Conservation (phyloP, 2,888 invertebrate species). For the Pterostichus madidus region DNA sequence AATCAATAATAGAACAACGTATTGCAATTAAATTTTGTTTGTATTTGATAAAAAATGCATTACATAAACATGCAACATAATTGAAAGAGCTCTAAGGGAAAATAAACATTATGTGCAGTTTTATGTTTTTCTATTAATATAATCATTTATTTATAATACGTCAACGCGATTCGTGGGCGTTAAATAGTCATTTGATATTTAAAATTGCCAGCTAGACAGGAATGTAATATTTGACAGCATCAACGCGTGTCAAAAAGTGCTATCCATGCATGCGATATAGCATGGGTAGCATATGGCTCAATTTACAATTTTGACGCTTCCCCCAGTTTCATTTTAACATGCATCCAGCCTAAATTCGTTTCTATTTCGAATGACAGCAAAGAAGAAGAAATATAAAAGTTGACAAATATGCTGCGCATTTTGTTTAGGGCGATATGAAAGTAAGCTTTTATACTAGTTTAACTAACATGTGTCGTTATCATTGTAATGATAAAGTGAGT, state of each 20-base stretch:
- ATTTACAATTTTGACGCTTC: slow-evolving; percentile 42
- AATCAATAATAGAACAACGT: slow-evolving; percentile 62
- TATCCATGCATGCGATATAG: slow-evolving; percentile 48
- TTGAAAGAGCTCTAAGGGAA: slow-evolving; percentile 53
- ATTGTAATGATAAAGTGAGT: slow-evolving; percentile 65
- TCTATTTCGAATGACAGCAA: slow-evolving; percentile 27
- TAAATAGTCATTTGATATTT: slow-evolving; percentile 37
- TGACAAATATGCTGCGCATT: slow-evolving; percentile 40
- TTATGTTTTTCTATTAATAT: slow-evolving; percentile 16
- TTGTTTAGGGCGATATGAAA: slow-evolving; percentile 38
- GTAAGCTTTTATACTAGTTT: slow-evolving; percentile 44
- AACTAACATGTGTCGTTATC: slow-evolving; percentile 58
- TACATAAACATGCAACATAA: slow-evolving; percentile 55
- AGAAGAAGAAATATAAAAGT: slow-evolving; percentile 54
- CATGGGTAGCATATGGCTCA: slow-evolving; percentile 45
- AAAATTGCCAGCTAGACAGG: slow-evolving; percentile 20
- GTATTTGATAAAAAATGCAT: slow-evolving; percentile 57
- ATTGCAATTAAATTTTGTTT: slow-evolving; percentile 65
- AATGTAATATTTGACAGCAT: slow-evolving; percentile 40
- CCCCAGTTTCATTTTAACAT: slow-evolving; percentile 31
- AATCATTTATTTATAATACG: neutral
- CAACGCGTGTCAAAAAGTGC: slow-evolving; percentile 41
- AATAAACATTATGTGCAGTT: slow-evolving; percentile 48
- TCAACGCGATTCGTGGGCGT: neutral
- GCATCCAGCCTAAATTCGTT: slow-evolving; percentile 43